These are phyloP conservation scores for Chinchilla lanigera DNA, from an alignment of 2,113 vertebrate genomes.

Conservation along the genomic window DNA sequence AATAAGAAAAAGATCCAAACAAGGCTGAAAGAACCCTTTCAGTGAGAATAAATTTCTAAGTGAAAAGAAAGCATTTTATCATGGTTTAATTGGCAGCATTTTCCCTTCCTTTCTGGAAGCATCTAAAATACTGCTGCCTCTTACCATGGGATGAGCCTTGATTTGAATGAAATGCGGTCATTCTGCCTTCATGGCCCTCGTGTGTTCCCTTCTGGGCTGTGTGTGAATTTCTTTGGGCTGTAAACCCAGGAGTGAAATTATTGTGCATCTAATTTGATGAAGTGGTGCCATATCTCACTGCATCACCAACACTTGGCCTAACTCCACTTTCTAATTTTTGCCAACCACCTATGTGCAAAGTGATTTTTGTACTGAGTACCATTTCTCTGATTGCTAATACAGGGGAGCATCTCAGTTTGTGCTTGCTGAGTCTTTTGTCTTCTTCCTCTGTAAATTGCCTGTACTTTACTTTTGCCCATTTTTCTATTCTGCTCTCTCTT, in stretches of 20 bases:
- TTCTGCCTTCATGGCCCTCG: fast-evolving
- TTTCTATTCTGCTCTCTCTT: not conserved
- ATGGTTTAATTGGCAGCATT: not conserved
- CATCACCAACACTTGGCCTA: not conserved
- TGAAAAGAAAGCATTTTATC: not conserved
- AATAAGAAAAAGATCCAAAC: too few species aligned
- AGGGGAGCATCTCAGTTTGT: too few species aligned
- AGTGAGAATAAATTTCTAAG: not conserved
- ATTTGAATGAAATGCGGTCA: not conserved
- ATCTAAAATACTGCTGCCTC: not conserved
- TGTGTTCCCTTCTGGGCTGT: too few species aligned
- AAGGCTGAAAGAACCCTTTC: not conserved
- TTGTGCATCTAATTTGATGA: not conserved
- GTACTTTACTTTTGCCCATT: not conserved
- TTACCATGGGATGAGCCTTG: fast-evolving
- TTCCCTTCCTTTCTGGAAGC: not conserved
- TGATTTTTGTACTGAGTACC: not conserved
- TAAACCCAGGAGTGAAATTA: not conserved
- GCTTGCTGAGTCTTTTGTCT: not conserved
- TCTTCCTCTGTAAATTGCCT: not conserved
- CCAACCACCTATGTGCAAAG: fast-evolving
- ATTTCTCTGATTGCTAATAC: not conserved
- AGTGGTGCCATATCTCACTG: fast-evolving
- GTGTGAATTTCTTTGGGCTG: not conserved
- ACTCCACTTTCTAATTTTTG: not conserved